Evolutionary conservation across 2,113 vertebrate species (phyloP).

Genomic region (Tychaedon coryphoeus): DNA sequence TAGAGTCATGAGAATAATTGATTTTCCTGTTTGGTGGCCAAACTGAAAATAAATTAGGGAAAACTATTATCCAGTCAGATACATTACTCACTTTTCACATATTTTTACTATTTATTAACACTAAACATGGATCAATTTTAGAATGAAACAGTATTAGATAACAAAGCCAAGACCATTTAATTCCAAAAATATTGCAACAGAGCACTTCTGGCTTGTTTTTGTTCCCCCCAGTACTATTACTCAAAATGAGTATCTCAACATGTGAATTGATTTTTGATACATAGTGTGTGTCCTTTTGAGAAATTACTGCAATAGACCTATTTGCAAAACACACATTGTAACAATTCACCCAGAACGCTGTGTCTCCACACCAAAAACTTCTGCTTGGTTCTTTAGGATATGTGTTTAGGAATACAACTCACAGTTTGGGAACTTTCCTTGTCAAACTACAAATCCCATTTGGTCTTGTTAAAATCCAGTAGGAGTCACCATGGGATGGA

Average conservation of each 20-base stretch:
- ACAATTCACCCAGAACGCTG: not conserved
- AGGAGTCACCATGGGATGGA: not conserved
- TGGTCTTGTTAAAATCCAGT: not conserved
- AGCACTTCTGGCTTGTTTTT: not conserved
- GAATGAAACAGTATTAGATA: not conserved
- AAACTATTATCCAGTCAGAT: conserved; percentile 21
- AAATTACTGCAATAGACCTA: not conserved
- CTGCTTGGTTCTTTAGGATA: not conserved
- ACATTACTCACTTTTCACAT: not conserved
- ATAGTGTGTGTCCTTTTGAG: not conserved
- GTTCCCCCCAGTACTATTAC: not conserved
- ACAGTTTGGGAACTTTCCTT: not conserved
- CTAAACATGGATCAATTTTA: conserved; percentile 29
- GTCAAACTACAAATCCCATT: not conserved
- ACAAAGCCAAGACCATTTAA: not conserved
- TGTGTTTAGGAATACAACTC: not conserved
- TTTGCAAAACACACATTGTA: not conserved
- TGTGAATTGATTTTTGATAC: conserved; percentile 37
- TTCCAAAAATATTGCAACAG: conserved; percentile 6
- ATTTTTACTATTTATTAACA: conserved; percentile 22
- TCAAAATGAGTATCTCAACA: not conserved
- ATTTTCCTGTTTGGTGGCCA: conserved; percentile 20
- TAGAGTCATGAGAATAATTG: conserved; percentile 22
- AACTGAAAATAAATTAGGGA: conserved; percentile 21
- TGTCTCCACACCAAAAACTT: not conserved